Evolutionary conservation across 2,113 vertebrate species (phyloP).

Genomic region (Tenebrosternarchus preto): DNA sequence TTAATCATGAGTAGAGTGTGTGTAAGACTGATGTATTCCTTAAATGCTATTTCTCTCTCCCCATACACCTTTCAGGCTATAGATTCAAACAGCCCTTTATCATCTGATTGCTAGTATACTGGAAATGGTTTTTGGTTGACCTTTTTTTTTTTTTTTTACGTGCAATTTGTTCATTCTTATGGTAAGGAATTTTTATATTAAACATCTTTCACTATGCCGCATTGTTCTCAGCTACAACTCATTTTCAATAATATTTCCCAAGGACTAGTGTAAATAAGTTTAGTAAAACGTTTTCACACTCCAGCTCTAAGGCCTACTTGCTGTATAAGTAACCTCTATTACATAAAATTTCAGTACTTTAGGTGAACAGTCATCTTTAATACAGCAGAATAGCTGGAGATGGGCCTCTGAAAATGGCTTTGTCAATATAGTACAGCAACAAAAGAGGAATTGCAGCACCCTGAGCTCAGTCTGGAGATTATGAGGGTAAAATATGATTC

Average conservation of each 20-base stretch:
- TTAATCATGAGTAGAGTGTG: slow-evolving; percentile 80
- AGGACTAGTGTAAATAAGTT: not conserved
- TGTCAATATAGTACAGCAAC: too few species aligned
- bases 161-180: not conserved
- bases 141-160: slow-evolving; percentile 21
- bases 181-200: not conserved
- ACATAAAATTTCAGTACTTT: too few species aligned
- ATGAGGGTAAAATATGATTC: too few species aligned
- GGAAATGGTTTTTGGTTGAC: not conserved
- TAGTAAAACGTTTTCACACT: not conserved
- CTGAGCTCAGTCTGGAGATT: too few species aligned
- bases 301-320: not conserved
- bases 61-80: not conserved
- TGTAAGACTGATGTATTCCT: slow-evolving; percentile 27
- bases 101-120: not conserved
- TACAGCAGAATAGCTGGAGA: too few species aligned
- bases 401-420: too few species aligned
- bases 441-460: too few species aligned
- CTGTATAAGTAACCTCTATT: not conserved
- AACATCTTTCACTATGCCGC: not conserved
- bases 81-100: not conserved
- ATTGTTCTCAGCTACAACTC: not conserved
- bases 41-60: not conserved
- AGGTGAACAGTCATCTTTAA: too few species aligned
- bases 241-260: not conserved